Percentiles rank a stretch among this genome's conserved stretches.
phyloP scores from a whole-genome alignment of 2,797 vertebrate genomes.

The Syndactyla subalaris region DNA sequence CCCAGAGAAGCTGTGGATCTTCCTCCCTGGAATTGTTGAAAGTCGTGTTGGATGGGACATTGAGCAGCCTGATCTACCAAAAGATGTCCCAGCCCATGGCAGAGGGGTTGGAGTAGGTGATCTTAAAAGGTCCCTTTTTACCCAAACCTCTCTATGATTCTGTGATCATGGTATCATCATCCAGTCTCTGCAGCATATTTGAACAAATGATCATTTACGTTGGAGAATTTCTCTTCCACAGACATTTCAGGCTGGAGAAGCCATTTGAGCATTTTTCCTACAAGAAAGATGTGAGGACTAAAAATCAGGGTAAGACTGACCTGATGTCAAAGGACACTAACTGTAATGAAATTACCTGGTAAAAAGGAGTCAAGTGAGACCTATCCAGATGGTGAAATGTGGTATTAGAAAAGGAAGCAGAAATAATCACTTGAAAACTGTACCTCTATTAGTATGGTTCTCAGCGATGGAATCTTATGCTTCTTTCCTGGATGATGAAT shows the following conservation, averaged over 20 bases:
- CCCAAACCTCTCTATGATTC: background rate
- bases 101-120: rapidly evolving
- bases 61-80: background rate
- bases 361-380: background rate
- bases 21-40: rapidly evolving
- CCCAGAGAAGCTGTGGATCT: background rate
- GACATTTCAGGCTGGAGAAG: background rate
- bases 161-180: background rate
- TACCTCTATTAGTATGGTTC: background rate
- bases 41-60: background rate
- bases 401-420: background rate
- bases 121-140: background rate
- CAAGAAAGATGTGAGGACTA: background rate
- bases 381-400: background rate
- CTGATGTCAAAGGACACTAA: background rate
- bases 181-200: background rate
- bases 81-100: background rate
- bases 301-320: background rate
- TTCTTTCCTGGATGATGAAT: background rate
- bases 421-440: background rate
- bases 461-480: background rate
- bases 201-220: background rate
- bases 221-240: background rate
- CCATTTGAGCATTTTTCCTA: background rate
- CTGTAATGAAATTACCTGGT: background rate